phyloP scores from a whole-genome alignment of 2,797 vertebrate species.

The Triplophysa bombifrons region DNA sequence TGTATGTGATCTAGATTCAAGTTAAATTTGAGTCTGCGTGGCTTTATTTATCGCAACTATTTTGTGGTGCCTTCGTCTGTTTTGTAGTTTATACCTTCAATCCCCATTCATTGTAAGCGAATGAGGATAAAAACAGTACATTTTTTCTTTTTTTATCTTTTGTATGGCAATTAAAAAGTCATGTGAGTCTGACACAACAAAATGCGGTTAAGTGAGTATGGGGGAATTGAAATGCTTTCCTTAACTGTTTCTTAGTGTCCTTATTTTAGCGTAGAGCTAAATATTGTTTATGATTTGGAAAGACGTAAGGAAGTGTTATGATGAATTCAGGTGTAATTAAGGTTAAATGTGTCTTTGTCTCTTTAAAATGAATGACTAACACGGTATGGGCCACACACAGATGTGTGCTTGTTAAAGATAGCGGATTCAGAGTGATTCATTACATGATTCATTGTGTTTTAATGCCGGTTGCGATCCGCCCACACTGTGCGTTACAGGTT shows the following conservation, averaged over 20 bases:
- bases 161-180: not conserved
- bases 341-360: conserved; percentile 20
- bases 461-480: conserved; percentile 2
- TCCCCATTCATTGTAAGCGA: not conserved
- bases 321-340: conserved; percentile 1
- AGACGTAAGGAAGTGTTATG: conserved; percentile 2
- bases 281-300: not conserved
- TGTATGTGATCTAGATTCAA: no score
- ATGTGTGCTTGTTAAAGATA: conserved; percentile 40
- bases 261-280: not conserved
- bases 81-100: not conserved
- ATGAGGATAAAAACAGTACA: not conserved
- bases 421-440: conserved; percentile 36
- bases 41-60: no score
- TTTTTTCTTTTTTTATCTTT: not conserved
- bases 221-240: no score
- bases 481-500: conserved; percentile 13
- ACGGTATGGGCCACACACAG: conserved; percentile 3
- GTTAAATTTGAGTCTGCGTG: no score
- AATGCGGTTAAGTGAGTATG: no score
- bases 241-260: not conserved
- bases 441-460: conserved; percentile 38
- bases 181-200: not conserved
- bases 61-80: not conserved
- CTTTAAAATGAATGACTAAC: conserved; percentile 38